Percentiles rank a stretch among this genome's conserved stretches.
These are phyloP conservation scores for Aporrectodea caliginosa DNA, from an alignment of 1,140 invertebrate genomes.

Conservation along the genomic window DNA sequence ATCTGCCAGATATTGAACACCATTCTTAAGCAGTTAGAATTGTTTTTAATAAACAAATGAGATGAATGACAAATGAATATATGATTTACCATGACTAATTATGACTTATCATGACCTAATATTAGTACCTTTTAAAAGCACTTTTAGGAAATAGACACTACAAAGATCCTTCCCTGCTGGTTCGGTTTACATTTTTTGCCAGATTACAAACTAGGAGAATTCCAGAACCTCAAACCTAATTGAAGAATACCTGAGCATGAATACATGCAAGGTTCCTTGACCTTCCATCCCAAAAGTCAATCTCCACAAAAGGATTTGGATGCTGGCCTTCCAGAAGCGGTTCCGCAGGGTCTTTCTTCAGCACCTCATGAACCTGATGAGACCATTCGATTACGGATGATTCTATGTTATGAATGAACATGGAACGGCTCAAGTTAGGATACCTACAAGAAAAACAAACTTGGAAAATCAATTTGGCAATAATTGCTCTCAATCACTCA, in stretches of 20 bases:
- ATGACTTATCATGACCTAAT: neutral
- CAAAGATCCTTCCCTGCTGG: neutral
- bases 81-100: neutral
- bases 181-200: neutral
- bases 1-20: no score
- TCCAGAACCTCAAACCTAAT: neutral
- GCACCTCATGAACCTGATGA: conserved; percentile 84
- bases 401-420: conserved; percentile 86
- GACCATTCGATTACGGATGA: conserved; percentile 95
- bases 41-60: no score
- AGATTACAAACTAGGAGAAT: neutral
- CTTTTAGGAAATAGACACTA: neutral
- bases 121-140: neutral
- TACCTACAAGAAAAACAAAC: neutral
- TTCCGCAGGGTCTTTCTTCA: conserved; percentile 77
- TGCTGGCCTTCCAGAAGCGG: conserved; percentile 75
- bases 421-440: neutral
- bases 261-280: conserved; percentile 78
- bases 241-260: conserved; percentile 68
- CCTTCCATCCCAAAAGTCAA: conserved; percentile 75
- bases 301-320: conserved; percentile 73
- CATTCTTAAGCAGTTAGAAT: no score
- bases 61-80: neutral
- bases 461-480: neutral
- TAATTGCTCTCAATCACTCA: neutral